Evolutionary conservation across 1,140 invertebrate species (phyloP).

Genomic region (Aleiodes sp.): DNA sequence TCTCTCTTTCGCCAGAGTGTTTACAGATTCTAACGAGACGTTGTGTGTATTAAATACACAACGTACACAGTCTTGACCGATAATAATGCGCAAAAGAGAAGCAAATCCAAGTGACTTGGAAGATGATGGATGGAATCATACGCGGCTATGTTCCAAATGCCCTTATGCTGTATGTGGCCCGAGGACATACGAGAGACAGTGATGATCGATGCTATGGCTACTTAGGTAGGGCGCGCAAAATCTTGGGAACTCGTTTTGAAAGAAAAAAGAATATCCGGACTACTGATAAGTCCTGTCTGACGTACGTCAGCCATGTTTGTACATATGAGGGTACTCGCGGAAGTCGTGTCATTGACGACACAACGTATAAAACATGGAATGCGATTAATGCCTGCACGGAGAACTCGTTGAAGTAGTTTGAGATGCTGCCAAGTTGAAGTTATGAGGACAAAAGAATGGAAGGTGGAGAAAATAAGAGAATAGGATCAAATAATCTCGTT

Average conservation of each 20-base stretch:
- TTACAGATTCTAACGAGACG: conserved; percentile 11
- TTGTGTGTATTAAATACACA: conserved; percentile 30
- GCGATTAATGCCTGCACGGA: conserved; percentile 22
- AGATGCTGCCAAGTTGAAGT: neutral
- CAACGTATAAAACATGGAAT: conserved; percentile 13
- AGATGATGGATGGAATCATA: conserved; percentile 58
- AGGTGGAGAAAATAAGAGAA: neutral
- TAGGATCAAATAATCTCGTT: conserved; percentile 9
- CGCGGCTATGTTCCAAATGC: conserved; percentile 33
- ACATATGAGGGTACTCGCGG: neutral
- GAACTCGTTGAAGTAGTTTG: conserved; percentile 11
- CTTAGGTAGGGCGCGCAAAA: conserved; percentile 53
- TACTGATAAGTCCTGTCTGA: conserved; percentile 30
- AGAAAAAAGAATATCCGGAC: neutral
- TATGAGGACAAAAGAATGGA: conserved; percentile 10
- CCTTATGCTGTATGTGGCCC: conserved; percentile 26
- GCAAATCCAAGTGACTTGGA: conserved; percentile 53
- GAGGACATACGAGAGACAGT: conserved; percentile 51
- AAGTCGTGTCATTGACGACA: conserved; percentile 24
- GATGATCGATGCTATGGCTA: conserved; percentile 59
- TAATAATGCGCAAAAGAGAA: conserved; percentile 36
- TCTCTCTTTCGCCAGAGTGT: conserved; percentile 18
- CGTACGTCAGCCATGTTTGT: neutral
- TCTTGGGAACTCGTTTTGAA: conserved; percentile 52
- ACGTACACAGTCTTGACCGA: conserved; percentile 29